Evolutionary conservation across 2,888 invertebrate species (phyloP), one percentile per base, ranked within the genome.

Genomic region (Epirrhoe tristata): DNA sequence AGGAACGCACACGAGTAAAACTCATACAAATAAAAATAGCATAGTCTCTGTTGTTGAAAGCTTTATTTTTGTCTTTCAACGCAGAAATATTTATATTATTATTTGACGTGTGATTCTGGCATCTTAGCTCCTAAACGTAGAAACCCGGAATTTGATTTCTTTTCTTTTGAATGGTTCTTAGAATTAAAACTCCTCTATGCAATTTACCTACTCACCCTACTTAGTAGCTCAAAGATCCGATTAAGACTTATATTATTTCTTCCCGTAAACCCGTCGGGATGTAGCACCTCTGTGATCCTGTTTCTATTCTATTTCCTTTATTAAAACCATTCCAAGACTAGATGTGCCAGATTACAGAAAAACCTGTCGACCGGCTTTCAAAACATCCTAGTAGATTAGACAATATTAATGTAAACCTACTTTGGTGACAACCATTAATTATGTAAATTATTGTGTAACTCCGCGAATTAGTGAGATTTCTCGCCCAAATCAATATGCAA

Each of bases 391-490:
- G 14, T 6, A 12, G 14, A 46, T 46, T 46, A 46, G 46, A n/a
- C n/a, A 46, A 46, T 16, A 48, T 2, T 50, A 34, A 51, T 5
- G 17, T 58, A 51, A 58, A 48, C 48, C 48, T 48, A 48, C 48
- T 48, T 48, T 48, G 14, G 39, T 53, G 66, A 60, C 24, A 57
- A 43, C 36, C 43, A 57, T 52, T n/a, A 14, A 16, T 51, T 66
- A 66, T 65, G 65, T 32, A 55, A 52, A 65, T 60, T 39, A 43
- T 39, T 52, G 24, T 43, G 39, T 52, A 64, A 58, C 53, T 50
- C 14, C 14, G 51, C 10, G 48, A 50, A 64, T 50, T 43, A 46
- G 57, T 17, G 24, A 24, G 34, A 53, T 31, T 55, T 55, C 58
- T 55, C 55, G 58, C 54, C 12, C 12, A 32, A 58, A 46, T 7